Conservation (phyloP, 1,140 invertebrate genomes). For the Drosophila biarmipes region DNA sequence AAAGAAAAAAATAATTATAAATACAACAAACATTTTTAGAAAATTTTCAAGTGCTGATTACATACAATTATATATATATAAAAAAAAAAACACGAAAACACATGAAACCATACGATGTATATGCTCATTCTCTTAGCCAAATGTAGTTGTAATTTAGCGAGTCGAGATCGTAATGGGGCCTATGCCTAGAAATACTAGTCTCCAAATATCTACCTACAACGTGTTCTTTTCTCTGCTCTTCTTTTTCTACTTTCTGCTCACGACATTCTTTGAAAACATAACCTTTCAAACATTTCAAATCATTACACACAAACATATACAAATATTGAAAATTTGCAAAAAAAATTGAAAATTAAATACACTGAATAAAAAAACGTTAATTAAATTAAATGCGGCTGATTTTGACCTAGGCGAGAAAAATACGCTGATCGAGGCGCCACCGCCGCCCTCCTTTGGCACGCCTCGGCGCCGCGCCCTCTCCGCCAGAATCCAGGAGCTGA, state of each 20-base stretch:
- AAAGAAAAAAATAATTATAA: constrained; percentile 39
- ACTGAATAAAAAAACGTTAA: constrained; percentile 25
- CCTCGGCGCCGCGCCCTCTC: constrained; percentile 79
- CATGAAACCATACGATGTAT: constrained; percentile 54
- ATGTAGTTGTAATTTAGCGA: constrained; percentile 70
- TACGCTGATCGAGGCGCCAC: constrained; percentile 79
- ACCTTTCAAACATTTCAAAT: constrained; percentile 24
- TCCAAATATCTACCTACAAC: constrained; percentile 62
- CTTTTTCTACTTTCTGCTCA: constrained; percentile 72
- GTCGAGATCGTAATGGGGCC: constrained; percentile 45
- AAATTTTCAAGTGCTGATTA: constrained; percentile 83
- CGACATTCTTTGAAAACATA: constrained; percentile 50
- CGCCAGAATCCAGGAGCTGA: constrained; percentile 80
- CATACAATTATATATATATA: constrained; percentile 47
- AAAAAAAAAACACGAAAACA: constrained; percentile 32
- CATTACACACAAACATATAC: constrained; percentile 22
- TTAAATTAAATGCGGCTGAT: constrained; percentile 40
- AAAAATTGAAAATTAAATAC: constrained; percentile 25
- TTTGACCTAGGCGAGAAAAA: constrained; percentile 78
- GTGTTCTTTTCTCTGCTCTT: constrained; percentile 80
- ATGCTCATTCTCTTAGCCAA: constrained; percentile 73
- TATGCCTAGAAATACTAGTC: constrained; percentile 49
- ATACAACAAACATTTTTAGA: constrained; percentile 69
- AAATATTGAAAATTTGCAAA: constrained; percentile 34
- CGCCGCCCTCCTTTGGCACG: constrained; percentile 79